Percentiles rank a stretch among this genome's conserved stretches.
These are phyloP conservation scores for Hoplostethus atlanticus DNA, from an alignment of 2,797 vertebrate genomes.

Conservation along the genomic window DNA sequence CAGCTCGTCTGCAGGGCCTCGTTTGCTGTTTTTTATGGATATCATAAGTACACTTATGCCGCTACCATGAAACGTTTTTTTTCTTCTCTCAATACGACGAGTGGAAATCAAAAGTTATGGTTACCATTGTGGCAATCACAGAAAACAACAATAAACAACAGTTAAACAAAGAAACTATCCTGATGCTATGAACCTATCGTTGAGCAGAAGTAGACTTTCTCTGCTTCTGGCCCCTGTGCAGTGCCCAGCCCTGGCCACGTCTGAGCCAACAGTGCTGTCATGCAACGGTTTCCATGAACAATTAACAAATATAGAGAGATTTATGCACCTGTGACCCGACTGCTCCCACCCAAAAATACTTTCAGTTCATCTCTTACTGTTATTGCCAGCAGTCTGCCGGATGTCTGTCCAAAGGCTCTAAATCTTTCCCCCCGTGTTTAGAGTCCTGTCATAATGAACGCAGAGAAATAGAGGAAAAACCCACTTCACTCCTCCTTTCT, in stretches of 20 bases:
- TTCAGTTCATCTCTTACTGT: slow-evolving; percentile 60
- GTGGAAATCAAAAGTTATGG: slow-evolving; percentile 9
- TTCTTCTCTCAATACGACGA: background rate
- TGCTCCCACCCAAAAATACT: slow-evolving; percentile 62
- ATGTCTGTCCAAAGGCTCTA: slow-evolving; percentile 69
- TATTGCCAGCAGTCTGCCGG: slow-evolving; percentile 66
- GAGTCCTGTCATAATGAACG: slow-evolving; percentile 60
- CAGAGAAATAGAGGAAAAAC: slow-evolving; percentile 66
- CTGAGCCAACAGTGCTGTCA: slow-evolving; percentile 43
- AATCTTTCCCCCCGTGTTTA: slow-evolving; percentile 75
- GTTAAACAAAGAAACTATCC: background rate
- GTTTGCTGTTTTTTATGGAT: slow-evolving; percentile 65
- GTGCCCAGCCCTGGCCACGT: slow-evolving; percentile 12
- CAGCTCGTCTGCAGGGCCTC: slow-evolving; percentile 55
- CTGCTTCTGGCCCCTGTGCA: background rate
- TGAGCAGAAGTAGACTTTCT: background rate
- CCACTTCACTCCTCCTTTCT: slow-evolving; percentile 61
- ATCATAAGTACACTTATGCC: slow-evolving; percentile 31
- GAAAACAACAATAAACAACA: background rate
- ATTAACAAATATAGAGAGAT: slow-evolving; percentile 68
- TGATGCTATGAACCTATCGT: background rate
- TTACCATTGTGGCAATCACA: background rate
- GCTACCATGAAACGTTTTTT: slow-evolving; percentile 13
- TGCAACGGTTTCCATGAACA: slow-evolving; percentile 57
- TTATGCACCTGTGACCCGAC: slow-evolving; percentile 56